Conservation (phyloP, 2,113 vertebrate species). For the Anolis sagrei region DNA sequence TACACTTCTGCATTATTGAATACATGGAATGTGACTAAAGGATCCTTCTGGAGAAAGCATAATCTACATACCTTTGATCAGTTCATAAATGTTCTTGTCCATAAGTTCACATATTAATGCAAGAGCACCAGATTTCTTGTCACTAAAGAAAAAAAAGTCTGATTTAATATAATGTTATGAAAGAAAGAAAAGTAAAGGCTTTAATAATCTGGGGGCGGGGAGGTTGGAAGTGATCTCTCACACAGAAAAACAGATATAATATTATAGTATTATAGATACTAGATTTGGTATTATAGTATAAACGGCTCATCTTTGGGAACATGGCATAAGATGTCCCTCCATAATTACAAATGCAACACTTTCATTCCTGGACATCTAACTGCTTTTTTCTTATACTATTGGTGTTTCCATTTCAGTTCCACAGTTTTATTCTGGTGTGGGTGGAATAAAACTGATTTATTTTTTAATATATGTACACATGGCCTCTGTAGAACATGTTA, state of each 20-base stretch:
- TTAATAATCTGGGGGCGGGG: background rate
- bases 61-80: conserved; percentile 84
- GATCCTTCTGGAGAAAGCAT: conserved; percentile 24
- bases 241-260: conserved; percentile 10
- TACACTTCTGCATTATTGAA: background rate
- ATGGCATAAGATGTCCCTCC: too few relatives aligned
- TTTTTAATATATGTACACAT: background rate
- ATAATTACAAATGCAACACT: background rate
- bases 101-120: conserved; percentile 91
- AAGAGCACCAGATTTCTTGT: conserved; percentile 84
- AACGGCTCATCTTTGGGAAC: background rate
- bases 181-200: conserved; percentile 13
- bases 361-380: background rate
- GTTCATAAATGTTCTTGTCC: conserved; percentile 93
- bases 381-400: background rate
- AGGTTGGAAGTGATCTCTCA: conserved; percentile 11
- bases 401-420: background rate
- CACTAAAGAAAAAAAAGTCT: conserved; percentile 78
- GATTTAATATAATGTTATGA: conserved; percentile 34
- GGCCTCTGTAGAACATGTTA: background rate
- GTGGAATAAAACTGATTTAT: background rate
- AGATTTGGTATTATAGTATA: too few relatives aligned
- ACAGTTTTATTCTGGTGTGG: background rate
- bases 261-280: background rate
- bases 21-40: conserved; percentile 12